Conservation (phyloP, 2,113 vertebrate genomes). For the Grammomys surdaster region DNA sequence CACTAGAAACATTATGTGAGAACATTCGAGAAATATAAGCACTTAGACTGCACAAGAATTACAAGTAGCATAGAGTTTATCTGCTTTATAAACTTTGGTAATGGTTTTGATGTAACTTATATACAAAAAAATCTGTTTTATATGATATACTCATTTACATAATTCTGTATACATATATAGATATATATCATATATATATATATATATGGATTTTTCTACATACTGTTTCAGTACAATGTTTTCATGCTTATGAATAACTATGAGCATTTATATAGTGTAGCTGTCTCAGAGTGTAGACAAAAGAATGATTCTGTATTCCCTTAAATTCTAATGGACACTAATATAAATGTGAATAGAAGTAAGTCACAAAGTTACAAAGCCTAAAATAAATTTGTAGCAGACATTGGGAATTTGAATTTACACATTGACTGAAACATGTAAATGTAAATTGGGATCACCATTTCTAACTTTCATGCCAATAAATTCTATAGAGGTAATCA, state of each 20-base stretch:
- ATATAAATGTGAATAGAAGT: slow-evolving; percentile 3
- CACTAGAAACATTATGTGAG: background rate
- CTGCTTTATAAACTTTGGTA: background rate
- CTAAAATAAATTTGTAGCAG: background rate
- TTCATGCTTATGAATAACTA: background rate
- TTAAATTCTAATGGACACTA: background rate
- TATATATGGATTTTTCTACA: background rate
- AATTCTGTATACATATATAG: background rate
- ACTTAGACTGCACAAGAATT: background rate
- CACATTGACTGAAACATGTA: background rate
- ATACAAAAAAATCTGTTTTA: background rate
- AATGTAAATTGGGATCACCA: background rate
- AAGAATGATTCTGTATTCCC: background rate
- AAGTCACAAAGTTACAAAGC: background rate
- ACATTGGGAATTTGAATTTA: background rate
- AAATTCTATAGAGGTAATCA: slow-evolving; percentile 20
- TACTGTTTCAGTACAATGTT: background rate
- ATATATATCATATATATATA: background rate
- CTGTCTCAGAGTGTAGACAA: background rate
- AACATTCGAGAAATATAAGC: background rate
- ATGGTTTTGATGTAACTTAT: background rate
- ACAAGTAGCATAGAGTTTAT: background rate
- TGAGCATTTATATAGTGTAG: background rate
- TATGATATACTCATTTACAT: background rate
- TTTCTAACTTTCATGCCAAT: background rate